These are phyloP conservation scores for Hippopotamyrus pictus DNA, from an alignment of 2,797 vertebrate species.

Conservation along the genomic window DNA sequence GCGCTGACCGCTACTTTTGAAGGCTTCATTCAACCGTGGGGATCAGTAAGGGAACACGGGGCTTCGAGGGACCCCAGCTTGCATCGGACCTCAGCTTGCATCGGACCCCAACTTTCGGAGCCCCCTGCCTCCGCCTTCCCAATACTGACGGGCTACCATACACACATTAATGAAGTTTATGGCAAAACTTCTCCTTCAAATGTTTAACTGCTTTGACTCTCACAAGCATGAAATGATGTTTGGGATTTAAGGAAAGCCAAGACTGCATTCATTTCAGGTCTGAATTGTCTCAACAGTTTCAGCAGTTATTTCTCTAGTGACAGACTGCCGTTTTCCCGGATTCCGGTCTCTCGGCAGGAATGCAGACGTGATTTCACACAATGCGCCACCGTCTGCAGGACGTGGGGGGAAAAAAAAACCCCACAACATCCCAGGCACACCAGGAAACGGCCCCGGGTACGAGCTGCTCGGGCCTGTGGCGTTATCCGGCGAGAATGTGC, in stretches of 20 bases:
- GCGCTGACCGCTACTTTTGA: not conserved
- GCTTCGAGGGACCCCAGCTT: not conserved
- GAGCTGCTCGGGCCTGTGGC: not conserved
- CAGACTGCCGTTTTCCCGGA: not conserved
- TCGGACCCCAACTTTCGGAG: not conserved
- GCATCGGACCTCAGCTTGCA: not conserved
- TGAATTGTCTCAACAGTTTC: not conserved
- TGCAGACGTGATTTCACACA: not conserved
- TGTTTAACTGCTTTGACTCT: not conserved
- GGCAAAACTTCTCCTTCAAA: not conserved
- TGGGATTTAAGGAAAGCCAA: not conserved
- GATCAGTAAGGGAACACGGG: not conserved
- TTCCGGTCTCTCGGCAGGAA: not conserved
- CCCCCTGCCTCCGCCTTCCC: not conserved
- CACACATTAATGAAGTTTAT: not conserved
- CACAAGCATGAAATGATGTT: not conserved
- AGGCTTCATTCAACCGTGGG: not conserved
- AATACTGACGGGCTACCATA: not conserved
- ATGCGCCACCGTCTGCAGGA: not conserved
- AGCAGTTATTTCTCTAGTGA: not conserved
- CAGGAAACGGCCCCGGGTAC: not conserved
- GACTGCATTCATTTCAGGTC: not conserved
- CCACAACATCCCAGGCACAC: not conserved
- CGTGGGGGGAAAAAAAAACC: not conserved
- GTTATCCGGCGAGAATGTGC: not conserved